Base-by-base conservation (phyloP, 1,140 invertebrate species). In the Homarus americanus region DNA sequence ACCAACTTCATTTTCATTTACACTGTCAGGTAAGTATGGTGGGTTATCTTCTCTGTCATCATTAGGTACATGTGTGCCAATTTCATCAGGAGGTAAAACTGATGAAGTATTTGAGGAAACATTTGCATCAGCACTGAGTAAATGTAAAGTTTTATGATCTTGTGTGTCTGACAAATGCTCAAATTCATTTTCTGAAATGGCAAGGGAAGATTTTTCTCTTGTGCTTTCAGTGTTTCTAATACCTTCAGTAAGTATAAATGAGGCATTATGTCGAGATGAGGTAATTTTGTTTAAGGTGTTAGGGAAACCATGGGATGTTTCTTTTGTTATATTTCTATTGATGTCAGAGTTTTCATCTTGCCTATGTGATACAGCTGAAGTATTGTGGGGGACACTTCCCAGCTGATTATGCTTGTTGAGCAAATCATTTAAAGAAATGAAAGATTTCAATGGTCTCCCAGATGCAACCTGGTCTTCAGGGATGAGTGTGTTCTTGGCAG, bases 351-450 rank as follows among this genome's bases (percentile, higher is more conserved):
- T 41, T 20, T 2, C 36, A 76, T 4, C 28, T 32, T 79, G 40
- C 76, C 24, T 40, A 40, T 2, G 73, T 24, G 40, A 12, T 17
- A 4, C 41, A 32, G 36, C 76, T 76, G 69, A 75, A 4, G 72
- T 49, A 76, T 76, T 24, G 17, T 53, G 83, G 20, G 83, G 83
- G n/a, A 75, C 1, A 86, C 38, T 86, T 49, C 83, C 69, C 40
- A 86, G 83, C 66, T 86, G 83, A 15, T 86, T 86, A 75, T 86
- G 83, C 40, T 86, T 86, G 36, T 34, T 86, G n/a, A 86, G 69
- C n/a, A 86, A 53, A 40, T 86, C 83, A 86, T 86, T 86, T 53
- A 86, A 53, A 44, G 83, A 86, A 1, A 53, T 86, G 69, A 86
- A 86, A 28, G 41, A n/a, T 34, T 75, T 86, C 69, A 10, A 32